Conservation (phyloP, 1,140 invertebrate species). For the Aphis gossypii region DNA sequence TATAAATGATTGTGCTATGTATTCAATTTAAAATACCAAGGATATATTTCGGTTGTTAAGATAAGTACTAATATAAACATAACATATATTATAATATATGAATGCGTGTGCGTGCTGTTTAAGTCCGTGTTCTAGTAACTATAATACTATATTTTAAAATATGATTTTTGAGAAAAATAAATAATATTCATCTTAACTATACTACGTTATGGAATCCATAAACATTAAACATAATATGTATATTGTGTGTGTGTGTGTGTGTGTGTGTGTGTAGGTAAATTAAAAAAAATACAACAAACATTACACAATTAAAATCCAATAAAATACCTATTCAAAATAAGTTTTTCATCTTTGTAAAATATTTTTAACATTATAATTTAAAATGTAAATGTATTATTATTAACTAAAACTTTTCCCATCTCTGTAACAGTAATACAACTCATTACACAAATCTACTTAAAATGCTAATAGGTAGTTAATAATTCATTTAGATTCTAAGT, state of each 20-base stretch:
- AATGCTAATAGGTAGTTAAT: neutral
- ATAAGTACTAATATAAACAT: slow-evolving; percentile 4
- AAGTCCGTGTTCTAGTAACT: neutral
- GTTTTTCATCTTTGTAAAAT: too few species aligned
- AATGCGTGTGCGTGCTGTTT: neutral
- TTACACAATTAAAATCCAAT: neutral
- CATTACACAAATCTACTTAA: too few species aligned
- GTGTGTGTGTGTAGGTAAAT: neutral
- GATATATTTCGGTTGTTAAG: neutral
- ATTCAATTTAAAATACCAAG: neutral
- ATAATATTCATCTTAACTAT: neutral
- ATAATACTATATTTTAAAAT: neutral
- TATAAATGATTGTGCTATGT: neutral
- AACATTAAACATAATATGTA: too few species aligned
- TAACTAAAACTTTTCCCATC: too few species aligned
- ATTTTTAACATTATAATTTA: neutral
- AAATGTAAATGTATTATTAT: neutral
- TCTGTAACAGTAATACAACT: too few species aligned
- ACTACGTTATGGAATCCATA: neutral
- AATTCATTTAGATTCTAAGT: neutral
- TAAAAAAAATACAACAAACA: neutral
- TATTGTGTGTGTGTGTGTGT: too few species aligned
- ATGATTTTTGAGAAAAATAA: neutral
- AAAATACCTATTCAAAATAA: too few species aligned
- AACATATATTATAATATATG: neutral